These are phyloP conservation scores for Ictalurus furcatus DNA, from an alignment of 2,113 vertebrate species.

Conservation along the genomic window DNA sequence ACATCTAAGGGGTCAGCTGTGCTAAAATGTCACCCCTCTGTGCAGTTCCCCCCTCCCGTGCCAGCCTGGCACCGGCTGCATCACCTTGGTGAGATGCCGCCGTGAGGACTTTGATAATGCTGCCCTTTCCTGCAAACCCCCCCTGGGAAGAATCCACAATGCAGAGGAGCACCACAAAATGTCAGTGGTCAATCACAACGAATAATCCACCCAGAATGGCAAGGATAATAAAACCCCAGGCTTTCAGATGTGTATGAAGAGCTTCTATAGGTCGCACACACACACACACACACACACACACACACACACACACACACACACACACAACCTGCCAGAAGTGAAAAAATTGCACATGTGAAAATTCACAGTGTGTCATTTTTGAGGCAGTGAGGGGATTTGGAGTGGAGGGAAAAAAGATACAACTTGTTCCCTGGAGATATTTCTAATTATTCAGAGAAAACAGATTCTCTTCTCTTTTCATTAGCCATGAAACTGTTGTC, in stretches of 20 bases:
- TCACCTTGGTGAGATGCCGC: constrained; percentile 54
- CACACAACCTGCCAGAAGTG: not conserved
- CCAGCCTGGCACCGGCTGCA: constrained; percentile 50
- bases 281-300: not conserved
- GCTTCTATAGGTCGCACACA: constrained; percentile 8
- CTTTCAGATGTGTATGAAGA: not conserved
- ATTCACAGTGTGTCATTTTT: not conserved
- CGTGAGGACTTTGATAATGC: constrained; percentile 68
- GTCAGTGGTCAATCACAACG: constrained; percentile 72
- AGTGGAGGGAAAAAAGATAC: constrained; percentile 3
- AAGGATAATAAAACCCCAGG: constrained; percentile 52
- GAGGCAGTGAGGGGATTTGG: not conserved
- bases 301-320: constrained; percentile 6
- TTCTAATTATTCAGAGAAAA: constrained; percentile 16
- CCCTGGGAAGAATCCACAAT: constrained; percentile 68
- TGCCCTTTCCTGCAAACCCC: constrained; percentile 64
- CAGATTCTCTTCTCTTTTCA: not conserved
- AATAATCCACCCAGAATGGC: constrained; percentile 65
- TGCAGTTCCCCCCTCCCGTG: constrained; percentile 41
- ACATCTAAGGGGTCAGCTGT: constrained; percentile 64
- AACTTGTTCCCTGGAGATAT: constrained; percentile 13
- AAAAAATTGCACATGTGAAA: not conserved
- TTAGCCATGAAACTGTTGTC: not conserved
- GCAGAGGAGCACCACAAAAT: constrained; percentile 69
- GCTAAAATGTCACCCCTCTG: constrained; percentile 74